phyloP scores from a whole-genome alignment of 2,888 invertebrate species.

The Apodemia hepburni region DNA sequence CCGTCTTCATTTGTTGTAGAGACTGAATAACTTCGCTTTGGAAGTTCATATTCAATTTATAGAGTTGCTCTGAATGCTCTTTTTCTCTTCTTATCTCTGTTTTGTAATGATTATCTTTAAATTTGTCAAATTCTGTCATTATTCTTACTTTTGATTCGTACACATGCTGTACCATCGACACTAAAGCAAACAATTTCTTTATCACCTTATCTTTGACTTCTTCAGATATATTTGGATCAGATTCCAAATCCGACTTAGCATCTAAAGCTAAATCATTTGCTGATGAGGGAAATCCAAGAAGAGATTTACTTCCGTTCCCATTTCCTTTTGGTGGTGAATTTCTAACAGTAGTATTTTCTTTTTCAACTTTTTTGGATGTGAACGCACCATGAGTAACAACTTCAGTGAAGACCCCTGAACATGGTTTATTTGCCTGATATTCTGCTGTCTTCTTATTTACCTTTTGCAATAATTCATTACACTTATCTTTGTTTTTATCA shows the following conservation, averaged over 20 bases:
- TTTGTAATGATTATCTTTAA: conserved; percentile 63
- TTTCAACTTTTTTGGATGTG: conserved; percentile 50
- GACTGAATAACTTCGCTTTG: conserved; percentile 70
- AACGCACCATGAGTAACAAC: conserved; percentile 70
- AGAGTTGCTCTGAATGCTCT: conserved; percentile 68
- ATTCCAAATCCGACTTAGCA: conserved; percentile 70
- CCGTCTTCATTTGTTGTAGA: conserved; percentile 65
- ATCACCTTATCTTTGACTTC: conserved; percentile 70
- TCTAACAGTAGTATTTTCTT: conserved; percentile 48
- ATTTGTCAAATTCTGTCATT: conserved; percentile 68
- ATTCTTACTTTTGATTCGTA: conserved; percentile 72
- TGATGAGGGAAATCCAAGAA: conserved; percentile 69
- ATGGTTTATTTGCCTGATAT: conserved; percentile 62
- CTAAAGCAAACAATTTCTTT: conserved; percentile 61
- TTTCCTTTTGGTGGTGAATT: conserved; percentile 36
- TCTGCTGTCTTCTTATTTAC: conserved; percentile 65
- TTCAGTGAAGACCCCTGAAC: conserved; percentile 68
- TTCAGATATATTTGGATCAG: conserved; percentile 61
- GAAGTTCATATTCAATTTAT: conserved; percentile 70
- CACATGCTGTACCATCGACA: conserved; percentile 69
- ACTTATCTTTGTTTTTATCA: conserved; percentile 64
- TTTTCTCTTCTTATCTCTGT: conserved; percentile 65
- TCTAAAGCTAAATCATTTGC: conserved; percentile 70
- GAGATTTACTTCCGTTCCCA: conserved; percentile 52
- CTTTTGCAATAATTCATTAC: conserved; percentile 59